Base-by-base conservation (phyloP, 2,797 vertebrate species). In the Rousettus madagascariensis region DNA sequence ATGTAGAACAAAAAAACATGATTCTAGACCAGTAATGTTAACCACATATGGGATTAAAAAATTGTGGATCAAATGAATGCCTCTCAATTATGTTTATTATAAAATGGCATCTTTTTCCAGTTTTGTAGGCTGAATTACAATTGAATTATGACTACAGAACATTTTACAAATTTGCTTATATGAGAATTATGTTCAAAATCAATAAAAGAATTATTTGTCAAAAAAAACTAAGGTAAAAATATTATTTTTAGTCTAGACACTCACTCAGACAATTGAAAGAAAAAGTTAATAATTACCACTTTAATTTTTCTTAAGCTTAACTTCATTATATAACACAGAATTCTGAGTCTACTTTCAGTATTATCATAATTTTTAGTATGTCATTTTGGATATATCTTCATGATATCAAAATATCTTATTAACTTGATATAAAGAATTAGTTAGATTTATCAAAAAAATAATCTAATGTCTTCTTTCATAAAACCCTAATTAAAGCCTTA, bases 161-260 rank as follows among this genome's bases (percentile, higher is more conserved):
- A 17, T 53, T 83, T 96, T 69, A 53, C 0, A 93, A 11, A 86
- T 95, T 95, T 94, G 4, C 15, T 93, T 92, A 49, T 16, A 20
- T 74, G 11, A 87, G 38, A 90, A 82, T 61, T 77, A 80, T 36
- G 9, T 86, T 92, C 46, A 95, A 90, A 96, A 91, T 78, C 20
- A 92, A 28, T 79, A 53, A 83, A 38, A 88, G 36, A 94, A 61
- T 80, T 53, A 24, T 24, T n/a, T 96, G 26, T 68, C 46, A 89
- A 96, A 96, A 94, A 68, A 65, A 57, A 59, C 28, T 55, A 19
- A 66, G 59, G 28, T 71, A 72, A 95, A 90, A 94, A 53, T 84
- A 80, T 22, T 28, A 71, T 7, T 75, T 74, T 85, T 74, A 83
- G n/a, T 36, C 30, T 69, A 92, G 13, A 90, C 95, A 49, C 33